Evolutionary conservation across 2,113 vertebrate species (phyloP).

Genomic region (Agapornis roseicollis): DNA sequence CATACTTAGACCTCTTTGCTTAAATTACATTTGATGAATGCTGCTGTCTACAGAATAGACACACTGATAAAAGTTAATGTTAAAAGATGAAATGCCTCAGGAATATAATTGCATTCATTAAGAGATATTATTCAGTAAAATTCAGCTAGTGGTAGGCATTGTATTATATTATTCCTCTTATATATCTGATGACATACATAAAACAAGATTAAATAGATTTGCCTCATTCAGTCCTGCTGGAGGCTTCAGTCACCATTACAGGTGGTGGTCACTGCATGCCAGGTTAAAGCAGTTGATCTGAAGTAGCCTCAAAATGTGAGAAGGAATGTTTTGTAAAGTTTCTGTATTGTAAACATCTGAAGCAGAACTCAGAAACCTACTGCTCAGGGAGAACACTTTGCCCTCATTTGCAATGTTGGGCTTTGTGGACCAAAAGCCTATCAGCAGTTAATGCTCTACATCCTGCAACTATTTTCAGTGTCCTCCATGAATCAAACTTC

Average conservation of each 20-base stretch:
- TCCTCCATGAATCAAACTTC: neutral
- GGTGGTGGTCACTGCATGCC: neutral
- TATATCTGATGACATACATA: neutral
- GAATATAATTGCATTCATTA: conserved; percentile 22
- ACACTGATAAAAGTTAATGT: neutral
- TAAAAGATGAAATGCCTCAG: neutral
- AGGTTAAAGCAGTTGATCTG: neutral
- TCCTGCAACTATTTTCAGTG: neutral
- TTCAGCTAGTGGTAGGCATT: neutral
- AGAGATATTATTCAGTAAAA: neutral
- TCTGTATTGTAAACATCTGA: neutral
- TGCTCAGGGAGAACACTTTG: neutral
- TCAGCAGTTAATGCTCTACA: neutral
- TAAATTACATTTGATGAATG: neutral
- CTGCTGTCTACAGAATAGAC: neutral
- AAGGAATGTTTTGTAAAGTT: neutral
- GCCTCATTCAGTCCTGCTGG: neutral
- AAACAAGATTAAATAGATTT: neutral
- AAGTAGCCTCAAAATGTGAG: neutral
- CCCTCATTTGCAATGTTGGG: neutral
- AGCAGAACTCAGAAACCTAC: neutral
- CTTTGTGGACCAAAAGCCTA: neutral
- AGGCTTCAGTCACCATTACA: neutral
- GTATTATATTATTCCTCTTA: neutral
- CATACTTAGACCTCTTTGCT: neutral